These are phyloP conservation scores for Drosophila conformis DNA, from an alignment of 2,888 invertebrate species.

Conservation along the genomic window DNA sequence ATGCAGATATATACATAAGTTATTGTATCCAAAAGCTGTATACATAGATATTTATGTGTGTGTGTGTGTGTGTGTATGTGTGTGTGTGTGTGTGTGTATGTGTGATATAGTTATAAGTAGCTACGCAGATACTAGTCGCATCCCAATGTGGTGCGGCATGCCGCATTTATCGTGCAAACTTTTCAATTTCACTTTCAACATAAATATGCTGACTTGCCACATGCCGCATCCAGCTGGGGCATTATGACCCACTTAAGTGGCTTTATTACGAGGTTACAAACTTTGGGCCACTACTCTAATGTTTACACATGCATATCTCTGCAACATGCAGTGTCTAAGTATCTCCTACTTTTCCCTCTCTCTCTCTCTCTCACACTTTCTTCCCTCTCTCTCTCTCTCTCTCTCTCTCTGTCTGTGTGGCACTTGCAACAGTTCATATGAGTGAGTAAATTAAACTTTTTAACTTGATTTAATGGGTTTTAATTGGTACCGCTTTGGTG, in stretches of 20 bases:
- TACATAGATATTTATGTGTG: conserved; percentile 1
- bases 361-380: not conserved
- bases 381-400: not conserved
- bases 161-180: conserved; percentile 67
- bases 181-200: conserved; percentile 81
- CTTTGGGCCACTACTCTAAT: conserved; percentile 51
- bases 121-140: conserved; percentile 18
- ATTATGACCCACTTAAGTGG: conserved; percentile 83
- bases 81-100: conserved; percentile 4
- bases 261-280: conserved; percentile 81
- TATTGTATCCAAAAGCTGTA: not conserved
- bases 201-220: conserved; percentile 64
- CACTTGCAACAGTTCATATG: not conserved
- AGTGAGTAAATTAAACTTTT: conserved; percentile 58
- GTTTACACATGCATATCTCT: conserved; percentile 29
- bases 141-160: conserved; percentile 22
- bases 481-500: conserved; percentile 68
- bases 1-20: conserved; percentile 10
- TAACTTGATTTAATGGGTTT: conserved; percentile 81
- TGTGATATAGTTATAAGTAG: conserved; percentile 47
- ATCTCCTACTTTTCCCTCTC: not conserved
- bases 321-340: conserved; percentile 14
- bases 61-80: not conserved
- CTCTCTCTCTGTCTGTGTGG: not conserved
- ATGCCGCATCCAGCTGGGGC: conserved; percentile 45